Conservation (phyloP, 1,140 invertebrate genomes). For the Zophobas atratus region DNA sequence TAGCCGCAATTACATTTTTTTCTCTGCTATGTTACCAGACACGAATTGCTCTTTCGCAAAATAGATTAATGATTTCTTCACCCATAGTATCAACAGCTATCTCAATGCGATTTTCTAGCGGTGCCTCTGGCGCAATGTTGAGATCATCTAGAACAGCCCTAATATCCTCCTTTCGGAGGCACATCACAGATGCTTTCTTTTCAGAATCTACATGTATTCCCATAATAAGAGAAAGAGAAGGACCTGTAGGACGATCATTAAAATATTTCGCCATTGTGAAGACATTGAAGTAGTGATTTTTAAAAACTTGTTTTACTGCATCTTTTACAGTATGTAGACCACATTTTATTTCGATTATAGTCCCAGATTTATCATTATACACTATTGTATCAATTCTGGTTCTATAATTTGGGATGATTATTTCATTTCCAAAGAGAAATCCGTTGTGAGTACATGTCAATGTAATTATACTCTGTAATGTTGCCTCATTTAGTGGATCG, state of each 20-base stretch:
- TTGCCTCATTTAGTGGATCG: slow-evolving; percentile 25
- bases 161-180: not conserved
- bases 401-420: slow-evolving; percentile 1
- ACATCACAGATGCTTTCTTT: slow-evolving; percentile 3
- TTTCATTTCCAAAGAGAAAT: slow-evolving; percentile 28
- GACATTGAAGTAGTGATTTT: not conserved
- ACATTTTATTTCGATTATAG: slow-evolving; percentile 25
- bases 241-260: not conserved
- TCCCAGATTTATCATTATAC: slow-evolving; percentile 33
- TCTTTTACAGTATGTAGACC: slow-evolving; percentile 27
- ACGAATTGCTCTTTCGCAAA: not conserved
- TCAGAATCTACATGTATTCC: slow-evolving; percentile 2
- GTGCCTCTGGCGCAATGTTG: not conserved
- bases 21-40: not conserved
- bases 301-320: slow-evolving; percentile 37
- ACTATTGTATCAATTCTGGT: slow-evolving; percentile 12
- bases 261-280: slow-evolving; percentile 7
- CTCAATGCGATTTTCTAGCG: slow-evolving; percentile 4
- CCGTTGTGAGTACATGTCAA: not conserved
- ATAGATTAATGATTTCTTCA: not conserved
- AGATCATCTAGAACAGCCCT: not conserved
- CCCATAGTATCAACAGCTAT: not conserved
- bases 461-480: slow-evolving; percentile 37
- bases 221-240: slow-evolving; percentile 3
- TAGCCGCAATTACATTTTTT: too few relatives aligned